A percentile compares a stretch with the other conserved stretches of the same genome.
phyloP scores from a whole-genome alignment of 2,113 vertebrate species.

The Danio rerio region GRCz12tu NC_133179.1:16947501-16948000 shows the following conservation, averaged over 20 bases:
- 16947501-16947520: too few species aligned
- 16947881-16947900: not conserved
- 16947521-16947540: too few species aligned
- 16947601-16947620: not conserved
- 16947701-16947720: not conserved
- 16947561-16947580: too few species aligned
- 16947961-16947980: slow-evolving; percentile 1
- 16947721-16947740: not conserved
- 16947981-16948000: not conserved
- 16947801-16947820: slow-evolving; percentile 1
- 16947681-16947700: not conserved
- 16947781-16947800: slow-evolving; percentile 3
- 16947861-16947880: not conserved
- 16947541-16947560: too few species aligned
- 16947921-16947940: not conserved
- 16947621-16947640: not conserved
- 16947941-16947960: slow-evolving; percentile 11
- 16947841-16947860: not conserved
- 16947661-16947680: not conserved
- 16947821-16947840: not conserved
- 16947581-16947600: not conserved
- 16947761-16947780: slow-evolving; percentile 32
- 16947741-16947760: slow-evolving; percentile 33
- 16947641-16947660: not conserved
- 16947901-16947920: not conserved